A percentile compares a stretch with the other conserved stretches of the same genome.
Evolutionary conservation across 1,140 invertebrate species (phyloP).

Genomic region (Neodiprion lecontei): DNA sequence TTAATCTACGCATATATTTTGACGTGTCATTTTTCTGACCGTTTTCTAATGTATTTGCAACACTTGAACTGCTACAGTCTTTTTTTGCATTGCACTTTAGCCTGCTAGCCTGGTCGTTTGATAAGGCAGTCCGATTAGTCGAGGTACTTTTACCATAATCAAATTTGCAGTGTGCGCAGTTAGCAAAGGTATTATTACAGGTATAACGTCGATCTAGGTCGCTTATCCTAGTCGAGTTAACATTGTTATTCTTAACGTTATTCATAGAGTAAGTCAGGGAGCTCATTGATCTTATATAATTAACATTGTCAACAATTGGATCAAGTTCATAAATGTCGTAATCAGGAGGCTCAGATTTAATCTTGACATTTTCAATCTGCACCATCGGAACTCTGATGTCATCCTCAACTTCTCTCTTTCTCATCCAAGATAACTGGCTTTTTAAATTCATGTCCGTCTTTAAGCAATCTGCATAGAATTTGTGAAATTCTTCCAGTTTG

Average conservation of each 20-base stretch:
- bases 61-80: not conserved
- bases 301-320: conserved; percentile 29
- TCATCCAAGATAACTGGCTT: conserved; percentile 56
- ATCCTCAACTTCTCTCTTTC: conserved; percentile 33
- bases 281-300: conserved; percentile 32
- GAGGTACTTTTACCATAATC: conserved; percentile 36
- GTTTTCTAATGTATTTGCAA: not conserved
- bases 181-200: conserved; percentile 23
- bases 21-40: conserved; percentile 6
- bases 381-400: conserved; percentile 48
- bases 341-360: conserved; percentile 48
- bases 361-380: conserved; percentile 50
- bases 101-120: not conserved
- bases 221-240: conserved; percentile 20
- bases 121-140: not conserved
- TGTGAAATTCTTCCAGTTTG: conserved; percentile 54
- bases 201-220: conserved; percentile 25
- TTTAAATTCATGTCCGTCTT: conserved; percentile 51
- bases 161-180: conserved; percentile 31
- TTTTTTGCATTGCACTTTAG: not conserved
- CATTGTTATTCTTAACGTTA: not conserved
- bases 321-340: conserved; percentile 36
- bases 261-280: conserved; percentile 6
- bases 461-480: conserved; percentile 52
- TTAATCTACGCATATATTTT: conserved; percentile 1